Evolutionary conservation across 2,888 invertebrate species (phyloP).

Genomic region (Laothoe populi): DNA sequence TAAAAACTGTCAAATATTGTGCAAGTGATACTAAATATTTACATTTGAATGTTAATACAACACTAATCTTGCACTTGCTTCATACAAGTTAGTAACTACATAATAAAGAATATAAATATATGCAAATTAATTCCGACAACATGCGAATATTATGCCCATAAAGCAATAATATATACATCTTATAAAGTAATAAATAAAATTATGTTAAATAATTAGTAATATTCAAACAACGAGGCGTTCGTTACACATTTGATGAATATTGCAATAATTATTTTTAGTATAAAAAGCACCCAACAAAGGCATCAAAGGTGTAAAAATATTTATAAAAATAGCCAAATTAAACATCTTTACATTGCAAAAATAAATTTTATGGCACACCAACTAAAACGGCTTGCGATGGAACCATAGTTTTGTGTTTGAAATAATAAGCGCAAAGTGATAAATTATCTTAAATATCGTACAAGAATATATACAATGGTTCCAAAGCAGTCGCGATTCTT

Average conservation of each 20-base stretch:
- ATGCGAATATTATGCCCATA: constrained; percentile 61
- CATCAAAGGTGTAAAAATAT: constrained; percentile 58
- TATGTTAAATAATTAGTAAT: constrained; percentile 41
- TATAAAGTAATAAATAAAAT: constrained; percentile 37
- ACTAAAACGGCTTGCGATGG: constrained; percentile 61
- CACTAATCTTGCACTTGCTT: constrained; percentile 68
- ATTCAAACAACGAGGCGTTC: constrained; percentile 49
- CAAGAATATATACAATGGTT: constrained; percentile 41
- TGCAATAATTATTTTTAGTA: constrained; percentile 18
- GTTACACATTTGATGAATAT: constrained; percentile 56
- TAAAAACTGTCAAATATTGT: neutral
- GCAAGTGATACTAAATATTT: constrained; percentile 31
- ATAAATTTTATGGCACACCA: constrained; percentile 72
- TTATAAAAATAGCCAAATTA: constrained; percentile 37
- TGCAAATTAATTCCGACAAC: constrained; percentile 65
- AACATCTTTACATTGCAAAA: constrained; percentile 48
- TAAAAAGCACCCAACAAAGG: constrained; percentile 46
- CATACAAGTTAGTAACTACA: constrained; percentile 62
- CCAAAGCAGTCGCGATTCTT: constrained; percentile 78
- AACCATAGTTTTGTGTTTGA: constrained; percentile 49
- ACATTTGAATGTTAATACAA: constrained; percentile 31
- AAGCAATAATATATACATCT: constrained; percentile 41
- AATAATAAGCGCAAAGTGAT: constrained; percentile 25
- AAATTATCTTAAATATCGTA: constrained; percentile 9
- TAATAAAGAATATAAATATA: constrained; percentile 58